phyloP scores from a whole-genome alignment of 2,888 invertebrate genomes.

The Tridacna gigas region DNA sequence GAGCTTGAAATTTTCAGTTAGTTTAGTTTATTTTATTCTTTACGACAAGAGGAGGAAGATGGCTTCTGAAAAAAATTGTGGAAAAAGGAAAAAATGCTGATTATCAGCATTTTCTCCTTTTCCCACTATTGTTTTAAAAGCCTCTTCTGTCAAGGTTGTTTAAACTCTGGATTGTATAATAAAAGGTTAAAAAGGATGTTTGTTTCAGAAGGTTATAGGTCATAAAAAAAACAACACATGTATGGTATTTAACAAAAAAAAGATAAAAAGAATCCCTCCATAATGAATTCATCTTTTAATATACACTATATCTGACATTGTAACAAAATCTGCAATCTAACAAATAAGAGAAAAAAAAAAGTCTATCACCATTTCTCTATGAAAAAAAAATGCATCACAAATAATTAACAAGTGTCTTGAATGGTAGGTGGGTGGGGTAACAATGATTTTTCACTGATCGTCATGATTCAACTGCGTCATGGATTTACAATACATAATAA shows the following conservation, averaged over 20 bases:
- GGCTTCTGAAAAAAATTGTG: too few species aligned
- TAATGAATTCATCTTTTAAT: not conserved
- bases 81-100: too few species aligned
- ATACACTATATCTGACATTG: not conserved
- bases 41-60: too few species aligned
- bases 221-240: not conserved
- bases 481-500: not conserved
- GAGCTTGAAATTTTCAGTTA: too few species aligned
- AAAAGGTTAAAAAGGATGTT: too few species aligned
- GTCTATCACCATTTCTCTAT: not conserved
- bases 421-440: conserved; percentile 16
- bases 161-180: too few species aligned
- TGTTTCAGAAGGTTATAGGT: too few species aligned
- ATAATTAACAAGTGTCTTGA: not conserved
- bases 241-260: too few species aligned
- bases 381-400: conserved; percentile 13
- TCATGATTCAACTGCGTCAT: conserved; percentile 31
- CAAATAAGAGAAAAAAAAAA: not conserved
- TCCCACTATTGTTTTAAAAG: too few species aligned
- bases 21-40: too few species aligned
- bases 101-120: too few species aligned
- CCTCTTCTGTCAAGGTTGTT: too few species aligned
- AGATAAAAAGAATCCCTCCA: not conserved
- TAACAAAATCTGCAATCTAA: not conserved
- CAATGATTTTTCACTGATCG: conserved; percentile 13